Evolutionary conservation across 2,113 vertebrate species (phyloP).

Genomic region (Deroptyus accipitrinus): DNA sequence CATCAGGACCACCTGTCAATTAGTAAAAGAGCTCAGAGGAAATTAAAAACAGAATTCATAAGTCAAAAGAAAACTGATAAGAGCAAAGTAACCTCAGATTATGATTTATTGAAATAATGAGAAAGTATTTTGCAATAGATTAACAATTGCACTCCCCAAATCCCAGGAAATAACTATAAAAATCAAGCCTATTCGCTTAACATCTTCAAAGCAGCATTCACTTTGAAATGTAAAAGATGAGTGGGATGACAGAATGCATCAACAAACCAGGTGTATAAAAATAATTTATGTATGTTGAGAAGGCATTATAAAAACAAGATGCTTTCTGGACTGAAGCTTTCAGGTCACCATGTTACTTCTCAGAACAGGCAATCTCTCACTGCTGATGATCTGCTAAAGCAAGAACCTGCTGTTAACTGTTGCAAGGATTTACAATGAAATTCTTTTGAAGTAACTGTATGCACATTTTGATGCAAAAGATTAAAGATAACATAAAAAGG

Average conservation of each 20-base stretch:
- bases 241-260: background rate
- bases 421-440: conserved; percentile 19
- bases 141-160: background rate
- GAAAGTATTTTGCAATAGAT: background rate
- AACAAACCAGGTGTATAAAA: conserved; percentile 3
- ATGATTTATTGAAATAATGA: conserved; percentile 28
- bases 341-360: background rate
- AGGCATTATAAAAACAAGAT: background rate
- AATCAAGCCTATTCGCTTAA: background rate
- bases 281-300: background rate
- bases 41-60: conserved; percentile 9
- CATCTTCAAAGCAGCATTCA: conserved; percentile 5
- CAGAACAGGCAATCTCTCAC: background rate
- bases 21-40: conserved; percentile 34
- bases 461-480: conserved; percentile 11
- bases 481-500: conserved; percentile 25
- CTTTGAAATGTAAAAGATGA: background rate
- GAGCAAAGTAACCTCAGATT: conserved; percentile 5
- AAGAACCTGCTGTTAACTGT: background rate
- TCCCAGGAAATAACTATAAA: conserved; percentile 3
- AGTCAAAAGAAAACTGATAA: conserved; percentile 24
- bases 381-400: conserved; percentile 1
- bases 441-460: conserved; percentile 44
- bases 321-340: conserved; percentile 1
- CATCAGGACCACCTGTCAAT: conserved; percentile 62